Base-by-base conservation (phyloP, 2,113 vertebrate species). In the Labrus mixtus region DNA sequence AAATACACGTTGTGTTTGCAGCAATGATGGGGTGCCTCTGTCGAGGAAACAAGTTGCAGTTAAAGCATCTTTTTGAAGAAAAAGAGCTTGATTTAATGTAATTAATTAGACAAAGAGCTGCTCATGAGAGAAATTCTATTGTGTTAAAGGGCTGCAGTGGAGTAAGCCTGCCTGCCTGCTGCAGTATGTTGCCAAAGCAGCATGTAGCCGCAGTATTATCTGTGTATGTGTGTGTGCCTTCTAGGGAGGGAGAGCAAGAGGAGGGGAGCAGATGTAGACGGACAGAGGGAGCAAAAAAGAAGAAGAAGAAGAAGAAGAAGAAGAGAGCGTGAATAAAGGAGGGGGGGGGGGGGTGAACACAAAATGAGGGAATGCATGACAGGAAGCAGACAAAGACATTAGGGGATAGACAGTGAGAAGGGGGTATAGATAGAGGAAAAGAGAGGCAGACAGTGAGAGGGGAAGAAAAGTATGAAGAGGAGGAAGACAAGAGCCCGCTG, bases 171-270 rank as follows among this genome's bases (percentile, higher is more conserved):
- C 78, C 83, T 90, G 85, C 78, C 83, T 90, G 85, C 89, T 90
- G 93, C 90, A 91, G 86, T 91, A 58, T 89, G 84, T 86, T 91
- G 84, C 86, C 87, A 62, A 84, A 89, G 90, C 87, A 87, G 82
- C 85, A 82, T 87, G 85, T 81, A 88, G 84, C 89, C 68, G 79
- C 85, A 88, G 91, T 83, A 80, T 90, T 89, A 88, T 90, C 89
- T 91, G 87, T 86, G 89, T 90, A 88, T 86, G 86, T 89, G 83
- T 77, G 86, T 88, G 85, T 78, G 85, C 64, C 81, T 89, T 83
- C 67, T 69, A 62, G 86, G 63, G 72, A 78, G 72, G 48, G 75
- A 84, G 80, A 56, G 73, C 19, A 45, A 76, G 76, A 58, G 82
- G 76, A 76, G 69, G 87, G 82, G 79, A 73, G 84, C 62, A 88